Base-by-base conservation (phyloP, 2,888 invertebrate genomes). In the Scaptomyza reducta region DNA sequence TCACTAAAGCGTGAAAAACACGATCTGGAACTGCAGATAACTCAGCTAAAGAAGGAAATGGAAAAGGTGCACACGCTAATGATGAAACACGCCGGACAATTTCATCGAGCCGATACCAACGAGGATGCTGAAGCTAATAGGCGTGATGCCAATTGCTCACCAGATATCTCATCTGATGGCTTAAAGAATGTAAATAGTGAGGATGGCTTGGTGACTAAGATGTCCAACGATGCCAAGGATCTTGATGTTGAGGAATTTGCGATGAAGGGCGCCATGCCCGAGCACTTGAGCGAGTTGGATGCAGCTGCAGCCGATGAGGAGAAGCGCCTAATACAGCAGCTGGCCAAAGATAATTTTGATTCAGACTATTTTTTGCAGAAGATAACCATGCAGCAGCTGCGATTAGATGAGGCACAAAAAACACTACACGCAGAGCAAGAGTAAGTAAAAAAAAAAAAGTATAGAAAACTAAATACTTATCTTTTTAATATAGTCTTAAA, bases 21-120 rank as follows among this genome's bases (percentile, higher is more conserved):
- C 79, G 96, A 97, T 76, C 90, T 97, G 14, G 95, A 96, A 90
- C 92, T 94, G 56, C 96, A 96, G 89, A 94, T 97, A 71, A 94
- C 94, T 14, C 96, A 96, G 83, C 90, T 96, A 13, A 95, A 95
- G 87, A 95, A 94, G 81, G 96, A 97, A 92, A 95, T 97, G 91
- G 96, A 96, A 89, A 96, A 96, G 79, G 94, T 96, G 44, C 94
- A 95, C 83, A 92, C 94, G 68, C 90, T 95, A 44, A 90, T 95
- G 68, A 91, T 95, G 85, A 95, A 95, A 88, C 95, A 95, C 89
- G 94, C 95, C 1, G 95, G 95, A 0, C 95, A 95, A 80, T 95
- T 95, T 90, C 94, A 95, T 83, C 93, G 93, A 60, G 79, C 90
- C 13, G 90, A 89, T 79, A 90, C 88, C 18, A 87, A 82, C 6